Percentiles rank a stretch among this genome's conserved stretches.
These are phyloP conservation scores for Megaptera novaeangliae DNA, from an alignment of 2,113 vertebrate species.

Conservation along the genomic window DNA sequence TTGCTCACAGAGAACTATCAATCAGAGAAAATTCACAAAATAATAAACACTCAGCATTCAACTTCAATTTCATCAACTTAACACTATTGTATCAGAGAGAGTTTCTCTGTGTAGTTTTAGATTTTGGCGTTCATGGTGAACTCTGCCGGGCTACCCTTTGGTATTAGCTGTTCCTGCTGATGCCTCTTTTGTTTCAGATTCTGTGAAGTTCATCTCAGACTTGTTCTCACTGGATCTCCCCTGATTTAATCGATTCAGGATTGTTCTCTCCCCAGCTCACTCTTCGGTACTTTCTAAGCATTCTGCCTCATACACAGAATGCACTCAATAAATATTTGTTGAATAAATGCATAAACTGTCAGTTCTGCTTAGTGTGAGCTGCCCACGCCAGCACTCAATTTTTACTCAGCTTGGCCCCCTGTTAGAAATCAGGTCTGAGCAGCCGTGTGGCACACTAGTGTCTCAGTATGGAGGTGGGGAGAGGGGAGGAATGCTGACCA, in stretches of 20 bases:
- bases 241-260: background rate
- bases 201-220: background rate
- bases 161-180: background rate
- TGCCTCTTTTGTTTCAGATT: background rate
- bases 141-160: background rate
- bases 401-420: background rate
- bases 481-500: background rate
- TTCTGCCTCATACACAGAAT: background rate
- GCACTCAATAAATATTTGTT: slow-evolving; percentile 60
- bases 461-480: background rate
- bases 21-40: slow-evolving; percentile 1
- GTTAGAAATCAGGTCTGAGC: slow-evolving; percentile 19
- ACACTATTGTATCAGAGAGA: background rate
- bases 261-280: background rate
- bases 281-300: slow-evolving; percentile 22
- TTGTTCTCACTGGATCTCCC: background rate
- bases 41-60: background rate
- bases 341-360: slow-evolving; percentile 54
- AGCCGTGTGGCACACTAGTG: background rate
- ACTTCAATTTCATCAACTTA: background rate
- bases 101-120: background rate
- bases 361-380: slow-evolving; percentile 34
- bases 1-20: background rate
- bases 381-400: background rate
- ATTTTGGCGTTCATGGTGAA: background rate